A percentile compares a stretch with the other conserved stretches of the same genome.
These are phyloP conservation scores for Hipparchia sbordonii DNA, from an alignment of 2,888 invertebrate species.

Conservation along the genomic window DNA sequence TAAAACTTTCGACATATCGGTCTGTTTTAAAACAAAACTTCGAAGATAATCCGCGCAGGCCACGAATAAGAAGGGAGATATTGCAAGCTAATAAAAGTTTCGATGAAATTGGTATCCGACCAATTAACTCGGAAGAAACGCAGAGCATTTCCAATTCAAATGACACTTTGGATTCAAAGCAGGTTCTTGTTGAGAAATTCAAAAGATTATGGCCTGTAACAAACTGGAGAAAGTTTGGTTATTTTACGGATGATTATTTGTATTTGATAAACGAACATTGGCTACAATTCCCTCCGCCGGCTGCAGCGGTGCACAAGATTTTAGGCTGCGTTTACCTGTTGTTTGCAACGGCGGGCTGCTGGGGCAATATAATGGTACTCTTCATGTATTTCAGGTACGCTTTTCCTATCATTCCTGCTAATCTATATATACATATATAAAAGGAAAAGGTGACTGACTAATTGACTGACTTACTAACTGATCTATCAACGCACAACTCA, in stretches of 20 bases:
- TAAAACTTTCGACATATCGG: constrained; percentile 16
- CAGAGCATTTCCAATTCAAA: constrained; percentile 32
- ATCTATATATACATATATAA: no score
- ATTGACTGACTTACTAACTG: no score
- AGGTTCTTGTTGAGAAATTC: constrained; percentile 60
- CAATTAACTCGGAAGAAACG: constrained; percentile 30
- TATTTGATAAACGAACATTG: constrained; percentile 87
- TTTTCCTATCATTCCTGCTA: neutral
- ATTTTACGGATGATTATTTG: constrained; percentile 83
- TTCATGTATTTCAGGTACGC: constrained; percentile 88
- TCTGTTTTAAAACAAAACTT: constrained; percentile 3
- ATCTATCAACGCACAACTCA: no score
- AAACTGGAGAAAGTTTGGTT: constrained; percentile 79
- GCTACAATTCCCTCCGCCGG: constrained; percentile 86
- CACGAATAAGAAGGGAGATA: constrained; percentile 30
- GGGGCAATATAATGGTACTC: constrained; percentile 88
- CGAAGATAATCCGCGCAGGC: constrained; percentile 18
- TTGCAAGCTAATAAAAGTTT: constrained; percentile 21
- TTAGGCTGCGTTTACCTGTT: constrained; percentile 85
- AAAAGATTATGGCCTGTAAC: constrained; percentile 70
- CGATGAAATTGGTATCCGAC: constrained; percentile 19
- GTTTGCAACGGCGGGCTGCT: constrained; percentile 85
- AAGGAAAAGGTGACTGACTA: no score
- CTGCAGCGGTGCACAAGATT: constrained; percentile 79
- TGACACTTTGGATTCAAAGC: constrained; percentile 47